Evolutionary conservation across 2,888 invertebrate species (phyloP), one percentile per base, ranked within the genome.

Genomic region (Drymonia ruficornis): DNA sequence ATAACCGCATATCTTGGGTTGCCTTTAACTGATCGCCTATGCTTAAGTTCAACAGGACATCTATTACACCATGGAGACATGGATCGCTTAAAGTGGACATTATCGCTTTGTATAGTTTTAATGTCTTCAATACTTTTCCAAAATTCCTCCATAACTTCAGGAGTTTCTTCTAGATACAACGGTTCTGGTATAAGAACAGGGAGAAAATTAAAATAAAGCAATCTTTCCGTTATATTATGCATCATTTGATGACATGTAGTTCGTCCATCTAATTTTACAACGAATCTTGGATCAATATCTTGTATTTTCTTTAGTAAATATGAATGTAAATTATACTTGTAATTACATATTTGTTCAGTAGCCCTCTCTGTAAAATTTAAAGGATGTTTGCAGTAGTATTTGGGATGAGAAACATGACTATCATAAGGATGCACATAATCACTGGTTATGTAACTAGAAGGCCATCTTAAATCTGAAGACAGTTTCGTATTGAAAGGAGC

Each of bases 11-110:
- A 91, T 76, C 93, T 93, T 0, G 93, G 80, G 49, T 86, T 82
- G 18, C 96, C 96, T 31, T 80, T 71, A 13, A 84, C 69, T 46
- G 91, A 83, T 51, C 77, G 81, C n/a, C 95, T 94, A 58, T 90
- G 86, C 63, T 90, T 90, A 65, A 95, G 86, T 62, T 94, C 93
- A 3, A 96, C 94, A 6, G 96, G 96, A 73, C 96, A 96, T 66
- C 93, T 84, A 50, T 88, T 92, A 40, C 83, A 87, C 95, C 95
- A 95, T 46, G 90, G 86, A 4, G 95, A 95, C 61, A 94, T 66
- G 66, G 68, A 78, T 58, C 85, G 76, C 56, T 74, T 83, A 69
- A 91, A 89, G 56, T 67, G 78, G n/a, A 86, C 45, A 53, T 50
- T 65, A 31, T 77, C 82, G 72, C 64, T 81, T 42, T 65, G 70